These are phyloP conservation scores for Cylas formicarius DNA, from an alignment of 1,140 invertebrate species.

Conservation along the genomic window DNA sequence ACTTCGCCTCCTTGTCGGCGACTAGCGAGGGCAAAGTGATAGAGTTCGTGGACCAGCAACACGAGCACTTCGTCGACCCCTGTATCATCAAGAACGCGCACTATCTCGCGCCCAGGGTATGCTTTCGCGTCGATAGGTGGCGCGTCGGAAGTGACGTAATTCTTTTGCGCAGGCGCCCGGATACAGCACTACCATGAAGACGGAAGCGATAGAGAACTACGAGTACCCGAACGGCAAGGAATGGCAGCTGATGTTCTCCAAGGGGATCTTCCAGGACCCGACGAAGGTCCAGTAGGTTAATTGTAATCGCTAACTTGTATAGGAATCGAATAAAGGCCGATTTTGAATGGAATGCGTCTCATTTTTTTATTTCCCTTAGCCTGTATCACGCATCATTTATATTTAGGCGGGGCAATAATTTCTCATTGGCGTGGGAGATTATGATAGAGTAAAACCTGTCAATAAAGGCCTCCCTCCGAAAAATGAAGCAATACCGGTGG, in stretches of 20 bases:
- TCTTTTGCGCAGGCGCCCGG: slow-evolving; percentile 56
- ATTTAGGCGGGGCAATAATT: background rate
- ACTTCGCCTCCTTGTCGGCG: slow-evolving; percentile 67
- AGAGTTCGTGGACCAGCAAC: slow-evolving; percentile 84
- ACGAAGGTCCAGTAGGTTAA: too few species aligned
- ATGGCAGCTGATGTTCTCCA: slow-evolving; percentile 60
- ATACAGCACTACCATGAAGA: slow-evolving; percentile 71
- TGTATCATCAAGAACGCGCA: slow-evolving; percentile 58
- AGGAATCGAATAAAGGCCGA: background rate
- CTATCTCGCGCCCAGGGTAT: slow-evolving; percentile 67
- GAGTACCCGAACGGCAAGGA: slow-evolving; percentile 66
- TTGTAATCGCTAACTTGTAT: background rate
- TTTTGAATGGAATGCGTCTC: background rate
- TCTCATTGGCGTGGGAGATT: background rate
- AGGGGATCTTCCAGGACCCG: slow-evolving; percentile 39
- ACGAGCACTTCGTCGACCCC: slow-evolving; percentile 74
- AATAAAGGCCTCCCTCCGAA: too few species aligned
- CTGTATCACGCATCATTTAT: background rate
- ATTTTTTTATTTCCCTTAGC: background rate
- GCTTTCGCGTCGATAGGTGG: slow-evolving; percentile 13
- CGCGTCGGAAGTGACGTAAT: too few species aligned
- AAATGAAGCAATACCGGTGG: too few species aligned
- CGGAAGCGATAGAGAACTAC: slow-evolving; percentile 57
- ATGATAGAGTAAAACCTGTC: background rate
- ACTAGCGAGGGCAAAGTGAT: slow-evolving; percentile 64